Conservation (phyloP, 2,797 vertebrate species). For the Avahi laniger region DNA sequence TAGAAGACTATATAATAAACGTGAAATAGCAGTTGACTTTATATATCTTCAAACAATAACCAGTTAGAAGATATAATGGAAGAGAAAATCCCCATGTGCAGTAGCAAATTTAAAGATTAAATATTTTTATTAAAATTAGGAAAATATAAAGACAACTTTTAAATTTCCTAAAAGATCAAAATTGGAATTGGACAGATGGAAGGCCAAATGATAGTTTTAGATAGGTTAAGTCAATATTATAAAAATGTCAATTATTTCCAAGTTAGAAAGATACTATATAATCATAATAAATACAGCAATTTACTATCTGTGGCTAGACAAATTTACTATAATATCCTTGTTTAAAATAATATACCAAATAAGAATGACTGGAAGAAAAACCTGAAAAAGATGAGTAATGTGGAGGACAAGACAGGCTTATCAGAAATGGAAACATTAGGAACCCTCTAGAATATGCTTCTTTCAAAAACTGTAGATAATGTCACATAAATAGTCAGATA, state of each 20-base stretch:
- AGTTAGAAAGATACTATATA: background rate
- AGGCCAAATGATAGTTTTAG: background rate
- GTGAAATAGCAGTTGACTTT: background rate
- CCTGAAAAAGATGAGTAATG: background rate
- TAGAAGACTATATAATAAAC: background rate
- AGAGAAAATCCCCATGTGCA: background rate
- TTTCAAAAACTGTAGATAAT: background rate
- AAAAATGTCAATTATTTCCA: background rate
- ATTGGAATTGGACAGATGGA: background rate
- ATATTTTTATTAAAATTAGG: background rate
- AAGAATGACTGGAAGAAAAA: background rate
- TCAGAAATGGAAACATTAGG: background rate
- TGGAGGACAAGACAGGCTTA: background rate
- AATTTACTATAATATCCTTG: background rate
- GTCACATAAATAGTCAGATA: background rate
- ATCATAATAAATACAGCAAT: background rate
- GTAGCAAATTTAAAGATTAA: conserved; percentile 6
- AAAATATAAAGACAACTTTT: background rate
- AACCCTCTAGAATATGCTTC: background rate
- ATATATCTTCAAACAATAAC: background rate
- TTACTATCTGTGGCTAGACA: background rate
- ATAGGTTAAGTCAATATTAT: background rate
- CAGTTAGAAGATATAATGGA: background rate
- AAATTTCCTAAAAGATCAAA: background rate
- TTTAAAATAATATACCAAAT: background rate